Evolutionary conservation across 2,888 invertebrate species (phyloP), one percentile per base, ranked within the genome.

Genomic region (Drosophila infuscata): DNA sequence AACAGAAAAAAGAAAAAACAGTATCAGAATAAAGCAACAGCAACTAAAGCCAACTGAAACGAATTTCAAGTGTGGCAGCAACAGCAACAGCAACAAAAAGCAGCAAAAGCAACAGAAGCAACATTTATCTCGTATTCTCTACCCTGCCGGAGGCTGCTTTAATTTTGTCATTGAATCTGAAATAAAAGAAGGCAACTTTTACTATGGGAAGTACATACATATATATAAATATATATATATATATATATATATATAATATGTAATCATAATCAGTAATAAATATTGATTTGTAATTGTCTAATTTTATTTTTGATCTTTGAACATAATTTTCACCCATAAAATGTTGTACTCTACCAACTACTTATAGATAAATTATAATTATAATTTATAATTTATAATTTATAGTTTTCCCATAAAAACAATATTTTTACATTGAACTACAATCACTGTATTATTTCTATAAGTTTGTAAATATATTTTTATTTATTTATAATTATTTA

Each of bases 31-130:
- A 62, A 60, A 63, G 48, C 66, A 63, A 43, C 48, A 54, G 52
- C 38, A 69, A 71, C 68, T 53, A 54, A 70, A 53, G 64, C 67
- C 20, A 76, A 61, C 76, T 76, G 79, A 79, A 79, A 79, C 80
- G 76, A 73, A 79, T 79, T 79, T 75, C 69, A 70, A 70, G 70
- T 69, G 70, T n/a, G 56, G 30, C 56, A 41, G 30, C 56, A 56
- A 30, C 36, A 54, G 25, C 36, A 54, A 17, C 35, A 36, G 20
- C 20, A 25, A 25, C 20, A 25, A 25, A 38, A 43, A 43, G 43
- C 43, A 30, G 17, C 29, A 49, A 9, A 17, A 29, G 12, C 56
- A 41, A 41, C 54, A 2, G 25, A n/a, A 30, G 3, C 56, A 11
- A 43, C 69, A 68, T 43, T 35, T 62, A 56, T 76, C 65, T 66